These are phyloP conservation scores for Caenorhabditis afra DNA, from an alignment of 2,888 invertebrate genomes.

Conservation along the genomic window DNA sequence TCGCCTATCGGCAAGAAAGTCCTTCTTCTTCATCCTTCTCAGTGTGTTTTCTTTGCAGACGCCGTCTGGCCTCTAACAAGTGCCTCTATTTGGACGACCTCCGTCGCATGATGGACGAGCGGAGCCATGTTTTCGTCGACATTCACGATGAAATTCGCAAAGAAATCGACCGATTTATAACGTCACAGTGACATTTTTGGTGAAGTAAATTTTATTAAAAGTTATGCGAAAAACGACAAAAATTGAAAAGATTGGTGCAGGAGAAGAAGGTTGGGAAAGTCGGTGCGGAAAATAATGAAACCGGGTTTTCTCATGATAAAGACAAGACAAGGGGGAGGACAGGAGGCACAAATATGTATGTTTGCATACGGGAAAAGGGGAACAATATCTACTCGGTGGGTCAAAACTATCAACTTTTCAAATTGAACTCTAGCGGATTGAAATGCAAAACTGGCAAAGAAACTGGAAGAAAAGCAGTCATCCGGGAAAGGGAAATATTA, in stretches of 20 bases:
- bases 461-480: conserved; percentile 39
- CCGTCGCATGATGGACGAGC: conserved; percentile 49
- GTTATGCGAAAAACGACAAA: conserved; percentile 38
- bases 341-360: conserved; percentile 14
- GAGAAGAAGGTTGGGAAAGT: conserved; percentile 5
- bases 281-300: conserved; percentile 13
- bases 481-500: conserved; percentile 7
- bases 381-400: conserved; percentile 34
- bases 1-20: conserved; percentile 37
- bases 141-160: conserved; percentile 51
- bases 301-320: conserved; percentile 51
- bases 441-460: background rate
- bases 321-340: conserved; percentile 40
- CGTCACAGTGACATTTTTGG: conserved; percentile 15
- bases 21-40: too few species aligned
- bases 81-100: conserved; percentile 58
- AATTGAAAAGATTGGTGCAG: background rate
- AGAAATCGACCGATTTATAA: conserved; percentile 52
- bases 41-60: conserved; percentile 8
- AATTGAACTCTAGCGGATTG: conserved; percentile 22
- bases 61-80: conserved; percentile 55
- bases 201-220: conserved; percentile 47
- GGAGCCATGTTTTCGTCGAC: conserved; percentile 41
- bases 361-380: conserved; percentile 7
- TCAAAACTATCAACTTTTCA: conserved; percentile 19